A percentile compares a stretch with the other conserved stretches of the same genome.
Conservation (phyloP, 2,113 vertebrate species). For the Hiodon alosoides region DNA sequence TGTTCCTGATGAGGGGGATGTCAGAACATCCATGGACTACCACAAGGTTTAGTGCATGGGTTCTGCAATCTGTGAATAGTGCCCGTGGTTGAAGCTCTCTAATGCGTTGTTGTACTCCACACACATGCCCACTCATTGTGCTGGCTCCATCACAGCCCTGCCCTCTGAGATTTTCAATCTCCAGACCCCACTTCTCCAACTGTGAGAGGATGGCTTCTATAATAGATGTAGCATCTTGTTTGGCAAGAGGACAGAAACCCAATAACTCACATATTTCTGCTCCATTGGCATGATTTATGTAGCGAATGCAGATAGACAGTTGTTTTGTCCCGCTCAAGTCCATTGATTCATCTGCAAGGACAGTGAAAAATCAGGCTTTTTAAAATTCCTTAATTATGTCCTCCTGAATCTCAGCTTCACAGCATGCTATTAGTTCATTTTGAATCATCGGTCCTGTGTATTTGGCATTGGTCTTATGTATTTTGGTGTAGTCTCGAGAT, state of each 20-base stretch:
- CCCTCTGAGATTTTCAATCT: conserved; percentile 18
- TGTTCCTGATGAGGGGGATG: not conserved
- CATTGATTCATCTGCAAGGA: conserved; percentile 15
- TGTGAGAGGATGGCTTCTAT: conserved; percentile 9
- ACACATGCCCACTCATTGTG: conserved; percentile 18
- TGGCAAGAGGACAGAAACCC: conserved; percentile 13
- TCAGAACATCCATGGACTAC: conserved; percentile 14
- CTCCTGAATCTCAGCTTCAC: conserved; percentile 21
- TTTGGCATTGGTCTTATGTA: not conserved
- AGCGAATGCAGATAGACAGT: conserved; percentile 11
- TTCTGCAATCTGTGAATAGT: conserved; percentile 21
- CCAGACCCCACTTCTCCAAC: conserved; percentile 16
- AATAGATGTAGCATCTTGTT: conserved; percentile 14
- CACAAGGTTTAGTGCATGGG: conserved; percentile 10
- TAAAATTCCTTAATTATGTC: conserved; percentile 13
- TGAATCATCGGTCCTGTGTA: conserved; percentile 8
- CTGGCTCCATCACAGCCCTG: conserved; percentile 11
- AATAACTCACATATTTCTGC: conserved; percentile 1
- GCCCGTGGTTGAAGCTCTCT: conserved; percentile 12
- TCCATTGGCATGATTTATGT: conserved; percentile 6
- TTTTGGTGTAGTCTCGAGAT: conserved; percentile 7
- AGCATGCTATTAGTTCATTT: conserved; percentile 22
- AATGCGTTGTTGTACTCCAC: conserved; percentile 12
- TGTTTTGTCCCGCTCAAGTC: not conserved
- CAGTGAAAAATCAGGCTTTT: conserved; percentile 7